Percentiles rank a stretch among this genome's conserved stretches.
These are phyloP conservation scores for Leucoraja erinaceus DNA, from an alignment of 2,113 vertebrate species.

Conservation along the genomic window DNA sequence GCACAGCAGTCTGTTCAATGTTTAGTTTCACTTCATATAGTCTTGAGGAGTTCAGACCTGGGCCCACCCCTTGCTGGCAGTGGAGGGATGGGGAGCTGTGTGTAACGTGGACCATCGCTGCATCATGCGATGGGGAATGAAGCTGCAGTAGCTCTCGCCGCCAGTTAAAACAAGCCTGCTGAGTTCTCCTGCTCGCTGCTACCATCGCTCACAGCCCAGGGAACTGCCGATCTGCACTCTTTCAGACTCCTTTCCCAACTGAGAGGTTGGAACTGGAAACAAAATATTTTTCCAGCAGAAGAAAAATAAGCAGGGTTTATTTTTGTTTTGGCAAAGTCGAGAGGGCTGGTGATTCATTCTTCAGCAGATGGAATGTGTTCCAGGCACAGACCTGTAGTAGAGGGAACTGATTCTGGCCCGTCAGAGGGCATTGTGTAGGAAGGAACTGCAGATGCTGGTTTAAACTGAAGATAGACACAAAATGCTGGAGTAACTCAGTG, in stretches of 20 bases:
- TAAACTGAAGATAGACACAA: no score
- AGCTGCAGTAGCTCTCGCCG: no score
- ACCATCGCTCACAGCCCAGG: neutral
- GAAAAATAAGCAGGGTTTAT: slow-evolving; percentile 25
- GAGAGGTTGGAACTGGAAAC: slow-evolving; percentile 23
- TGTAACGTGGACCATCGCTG: neutral
- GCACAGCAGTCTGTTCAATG: neutral
- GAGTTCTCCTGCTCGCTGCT: no score
- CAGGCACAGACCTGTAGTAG: neutral
- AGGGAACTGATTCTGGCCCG: neutral
- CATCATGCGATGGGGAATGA: neutral
- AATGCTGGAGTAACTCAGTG: no score
- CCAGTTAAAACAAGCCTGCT: no score
- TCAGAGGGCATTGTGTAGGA: no score
- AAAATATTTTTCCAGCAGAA: slow-evolving; percentile 13
- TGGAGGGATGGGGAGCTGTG: neutral
- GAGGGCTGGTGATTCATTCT: slow-evolving; percentile 10
- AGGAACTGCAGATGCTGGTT: no score
- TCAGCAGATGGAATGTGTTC: neutral
- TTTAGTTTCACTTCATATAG: neutral
- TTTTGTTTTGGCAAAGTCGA: slow-evolving; percentile 5
- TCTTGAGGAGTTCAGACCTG: neutral
- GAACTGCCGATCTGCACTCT: neutral
- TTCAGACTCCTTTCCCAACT: slow-evolving; percentile 3
- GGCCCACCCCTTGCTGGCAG: neutral